phyloP scores from a whole-genome alignment of 2,113 vertebrate genomes.

The Otis tarda region DNA sequence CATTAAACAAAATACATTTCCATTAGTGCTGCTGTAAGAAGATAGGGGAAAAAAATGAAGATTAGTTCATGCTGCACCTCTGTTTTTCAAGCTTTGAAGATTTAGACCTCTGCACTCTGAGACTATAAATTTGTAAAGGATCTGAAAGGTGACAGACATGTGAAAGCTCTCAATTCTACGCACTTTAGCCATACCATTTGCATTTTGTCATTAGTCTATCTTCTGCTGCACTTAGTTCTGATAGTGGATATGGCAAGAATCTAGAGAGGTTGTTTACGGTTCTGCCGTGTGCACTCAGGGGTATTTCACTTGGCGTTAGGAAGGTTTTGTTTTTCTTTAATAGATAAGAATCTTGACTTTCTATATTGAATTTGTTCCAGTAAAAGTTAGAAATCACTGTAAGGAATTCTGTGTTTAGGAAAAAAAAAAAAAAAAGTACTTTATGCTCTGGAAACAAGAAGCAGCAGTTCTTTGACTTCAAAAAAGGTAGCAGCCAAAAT shows the following conservation, averaged over 20 bases:
- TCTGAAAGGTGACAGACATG: conserved; percentile 58
- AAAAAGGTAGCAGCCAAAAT: conserved; percentile 13
- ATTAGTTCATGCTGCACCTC: conserved; percentile 75
- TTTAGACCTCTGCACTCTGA: conserved; percentile 69
- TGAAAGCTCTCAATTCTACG: conserved; percentile 38
- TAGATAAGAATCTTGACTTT: background rate
- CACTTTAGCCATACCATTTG: conserved; percentile 33
- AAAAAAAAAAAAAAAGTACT: background rate
- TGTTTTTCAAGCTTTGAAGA: conserved; percentile 73
- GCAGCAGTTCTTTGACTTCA: conserved; percentile 17
- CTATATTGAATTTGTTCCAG: conserved; percentile 11
- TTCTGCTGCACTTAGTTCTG: conserved; percentile 44
- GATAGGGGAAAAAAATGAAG: conserved; percentile 72
- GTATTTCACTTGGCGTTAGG: background rate
- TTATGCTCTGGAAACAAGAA: background rate
- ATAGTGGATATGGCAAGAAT: conserved; percentile 37
- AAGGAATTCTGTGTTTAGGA: conserved; percentile 5
- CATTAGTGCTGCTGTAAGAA: conserved; percentile 84
- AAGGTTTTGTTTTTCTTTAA: background rate
- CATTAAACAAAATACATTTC: conserved; percentile 91
- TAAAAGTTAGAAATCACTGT: background rate
- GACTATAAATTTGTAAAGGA: conserved; percentile 72
- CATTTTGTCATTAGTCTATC: conserved; percentile 50
- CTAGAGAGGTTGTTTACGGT: conserved; percentile 9
- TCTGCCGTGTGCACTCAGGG: background rate